Evolutionary conservation across 2,113 vertebrate genomes (phyloP).

Genomic region (Garra rufa): DNA sequence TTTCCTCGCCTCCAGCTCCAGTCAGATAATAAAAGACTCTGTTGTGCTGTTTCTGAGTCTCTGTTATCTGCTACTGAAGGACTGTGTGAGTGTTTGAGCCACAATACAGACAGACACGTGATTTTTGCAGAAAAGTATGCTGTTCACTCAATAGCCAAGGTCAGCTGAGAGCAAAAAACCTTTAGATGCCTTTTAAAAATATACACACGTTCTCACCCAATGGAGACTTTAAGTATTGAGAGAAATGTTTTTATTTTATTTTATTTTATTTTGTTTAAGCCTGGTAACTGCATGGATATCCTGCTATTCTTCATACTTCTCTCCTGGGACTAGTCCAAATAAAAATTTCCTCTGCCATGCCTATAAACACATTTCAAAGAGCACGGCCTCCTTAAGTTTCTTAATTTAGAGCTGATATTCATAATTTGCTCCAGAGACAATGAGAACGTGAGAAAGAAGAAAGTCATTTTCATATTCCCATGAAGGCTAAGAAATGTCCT

Average conservation of each 20-base stretch:
- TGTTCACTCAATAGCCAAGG: conserved; percentile 8
- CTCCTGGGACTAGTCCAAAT: not conserved
- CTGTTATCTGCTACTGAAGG: conserved; percentile 10
- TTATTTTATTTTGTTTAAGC: not conserved
- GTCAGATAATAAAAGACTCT: not conserved
- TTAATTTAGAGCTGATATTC: not conserved
- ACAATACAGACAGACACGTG: not conserved
- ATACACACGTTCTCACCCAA: not conserved
- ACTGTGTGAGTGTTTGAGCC: conserved; percentile 16
- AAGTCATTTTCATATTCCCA: not conserved
- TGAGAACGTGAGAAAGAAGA: not conserved
- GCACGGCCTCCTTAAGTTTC: conserved; percentile 6
- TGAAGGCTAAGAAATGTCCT: not conserved
- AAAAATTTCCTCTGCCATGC: not conserved
- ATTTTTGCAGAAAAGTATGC: not conserved
- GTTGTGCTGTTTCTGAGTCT: conserved; percentile 17
- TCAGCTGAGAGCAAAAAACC: conserved; percentile 10
- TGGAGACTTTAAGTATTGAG: not conserved
- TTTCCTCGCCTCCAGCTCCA: conserved; percentile 22
- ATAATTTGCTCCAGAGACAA: not conserved
- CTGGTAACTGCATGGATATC: not conserved
- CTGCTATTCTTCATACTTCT: not conserved
- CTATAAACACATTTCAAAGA: not conserved
- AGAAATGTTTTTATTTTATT: not conserved
- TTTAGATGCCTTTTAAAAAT: not conserved